phyloP scores from a whole-genome alignment of 2,797 vertebrate species.

The Sebastes goodei region DNA sequence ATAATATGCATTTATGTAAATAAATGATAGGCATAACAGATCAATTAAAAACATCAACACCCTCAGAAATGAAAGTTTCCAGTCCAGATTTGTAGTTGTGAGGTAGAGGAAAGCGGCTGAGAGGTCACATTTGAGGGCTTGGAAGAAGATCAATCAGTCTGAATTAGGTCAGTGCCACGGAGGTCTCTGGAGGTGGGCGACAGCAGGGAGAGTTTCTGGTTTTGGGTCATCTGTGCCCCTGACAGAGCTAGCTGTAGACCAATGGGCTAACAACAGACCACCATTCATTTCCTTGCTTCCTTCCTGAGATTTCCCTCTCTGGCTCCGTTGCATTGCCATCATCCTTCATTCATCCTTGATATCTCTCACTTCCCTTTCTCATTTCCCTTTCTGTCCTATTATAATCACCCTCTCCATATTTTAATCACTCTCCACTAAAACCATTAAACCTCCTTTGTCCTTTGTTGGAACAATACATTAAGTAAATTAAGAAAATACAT shows the following conservation, averaged over 20 bases:
- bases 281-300: slow-evolving; percentile 53
- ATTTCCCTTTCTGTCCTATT: slow-evolving; percentile 55
- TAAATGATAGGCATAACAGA: background rate
- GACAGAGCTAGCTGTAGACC: slow-evolving; percentile 64
- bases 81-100: slow-evolving; percentile 35
- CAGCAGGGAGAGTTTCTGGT: slow-evolving; percentile 67
- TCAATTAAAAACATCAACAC: slow-evolving; percentile 12
- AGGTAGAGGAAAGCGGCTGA: slow-evolving; percentile 51
- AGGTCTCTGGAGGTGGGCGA: slow-evolving; percentile 68
- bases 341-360: slow-evolving; percentile 51
- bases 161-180: slow-evolving; percentile 77
- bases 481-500: slow-evolving; percentile 27
- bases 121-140: slow-evolving; percentile 72
- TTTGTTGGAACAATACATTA: slow-evolving; percentile 56
- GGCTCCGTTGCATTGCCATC: slow-evolving; percentile 23
- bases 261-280: slow-evolving; percentile 65
- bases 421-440: slow-evolving; percentile 54
- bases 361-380: slow-evolving; percentile 60
- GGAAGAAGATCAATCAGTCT: slow-evolving; percentile 77
- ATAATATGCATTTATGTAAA: background rate
- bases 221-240: slow-evolving; percentile 80
- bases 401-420: slow-evolving; percentile 49
- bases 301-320: slow-evolving; percentile 36
- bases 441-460: slow-evolving; percentile 53
- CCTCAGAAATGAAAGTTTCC: slow-evolving; percentile 37